A percentile compares a stretch with the other conserved stretches of the same genome.
Evolutionary conservation across 2,113 vertebrate species (phyloP).

Genomic region (Alouatta palliata): DNA sequence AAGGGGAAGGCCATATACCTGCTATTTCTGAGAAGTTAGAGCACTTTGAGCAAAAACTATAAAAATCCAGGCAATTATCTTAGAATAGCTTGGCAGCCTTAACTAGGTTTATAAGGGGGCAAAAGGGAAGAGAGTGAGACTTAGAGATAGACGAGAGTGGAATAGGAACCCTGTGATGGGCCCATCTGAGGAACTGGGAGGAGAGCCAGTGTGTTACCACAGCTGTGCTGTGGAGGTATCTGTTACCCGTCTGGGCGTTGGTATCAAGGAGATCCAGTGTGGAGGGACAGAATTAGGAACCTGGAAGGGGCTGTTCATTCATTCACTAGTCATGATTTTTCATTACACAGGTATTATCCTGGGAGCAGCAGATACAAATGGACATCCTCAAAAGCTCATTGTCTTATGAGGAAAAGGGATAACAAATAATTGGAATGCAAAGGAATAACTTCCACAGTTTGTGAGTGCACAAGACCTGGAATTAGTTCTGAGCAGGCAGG

Average conservation of each 20-base stretch:
- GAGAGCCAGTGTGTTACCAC: background rate
- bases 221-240: background rate
- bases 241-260: background rate
- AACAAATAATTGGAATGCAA: background rate
- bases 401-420: background rate
- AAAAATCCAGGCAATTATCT: background rate
- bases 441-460: background rate
- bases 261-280: background rate
- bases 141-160: background rate
- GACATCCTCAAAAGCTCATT: background rate
- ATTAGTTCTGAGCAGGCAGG: background rate
- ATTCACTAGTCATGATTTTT: background rate
- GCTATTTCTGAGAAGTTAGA: background rate
- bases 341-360: background rate
- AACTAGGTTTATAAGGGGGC: background rate
- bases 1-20: background rate
- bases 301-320: background rate
- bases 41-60: conserved; percentile 10
- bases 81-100: background rate
- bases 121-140: background rate
- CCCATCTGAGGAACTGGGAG: background rate
- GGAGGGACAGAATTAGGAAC: background rate
- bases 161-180: background rate
- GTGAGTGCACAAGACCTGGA: background rate
- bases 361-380: background rate